These are phyloP conservation scores for Pipistrellus pipistrellus DNA, from an alignment of 2,797 vertebrate species.

Conservation along the genomic window DNA sequence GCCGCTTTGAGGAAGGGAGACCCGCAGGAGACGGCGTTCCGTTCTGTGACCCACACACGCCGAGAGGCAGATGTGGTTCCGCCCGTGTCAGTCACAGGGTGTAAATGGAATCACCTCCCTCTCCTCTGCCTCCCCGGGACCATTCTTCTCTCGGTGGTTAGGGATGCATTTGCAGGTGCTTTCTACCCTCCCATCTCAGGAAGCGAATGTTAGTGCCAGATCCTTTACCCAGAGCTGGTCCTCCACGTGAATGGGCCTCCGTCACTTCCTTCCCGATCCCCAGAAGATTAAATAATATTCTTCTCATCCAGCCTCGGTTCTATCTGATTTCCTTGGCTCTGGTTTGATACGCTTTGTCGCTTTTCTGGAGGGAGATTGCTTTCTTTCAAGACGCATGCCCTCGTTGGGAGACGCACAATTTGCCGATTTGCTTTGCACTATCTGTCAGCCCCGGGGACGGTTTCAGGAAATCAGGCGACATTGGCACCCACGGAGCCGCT, in stretches of 20 bases:
- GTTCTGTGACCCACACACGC: neutral
- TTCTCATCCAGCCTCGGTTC: neutral
- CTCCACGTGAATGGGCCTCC: conserved; percentile 2
- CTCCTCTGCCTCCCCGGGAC: neutral
- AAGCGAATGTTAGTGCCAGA: neutral
- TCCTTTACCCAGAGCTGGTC: neutral
- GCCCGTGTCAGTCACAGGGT: neutral
- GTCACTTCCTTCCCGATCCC: conserved; percentile 53
- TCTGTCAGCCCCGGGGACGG: conserved; percentile 42
- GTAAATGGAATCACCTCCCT: neutral
- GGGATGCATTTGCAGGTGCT: neutral
- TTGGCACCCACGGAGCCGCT: neutral
- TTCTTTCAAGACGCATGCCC: conserved; percentile 51
- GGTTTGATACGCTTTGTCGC: conserved; percentile 9
- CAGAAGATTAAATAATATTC: conserved; percentile 10
- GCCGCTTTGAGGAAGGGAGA: conserved; percentile 1
- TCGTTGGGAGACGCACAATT: conserved; percentile 34
- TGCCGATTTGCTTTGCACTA: neutral
- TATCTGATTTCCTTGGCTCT: conserved; percentile 51
- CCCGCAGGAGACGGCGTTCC: neutral
- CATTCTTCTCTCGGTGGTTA: neutral
- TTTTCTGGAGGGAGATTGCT: conserved; percentile 52
- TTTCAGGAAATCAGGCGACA: conserved; percentile 69
- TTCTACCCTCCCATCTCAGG: neutral
- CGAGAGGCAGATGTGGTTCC: neutral